Percentiles rank a stretch among this genome's conserved stretches.
Conservation (phyloP, 2,797 vertebrate species). For the Acrossocheilus wenchowensis region DNA sequence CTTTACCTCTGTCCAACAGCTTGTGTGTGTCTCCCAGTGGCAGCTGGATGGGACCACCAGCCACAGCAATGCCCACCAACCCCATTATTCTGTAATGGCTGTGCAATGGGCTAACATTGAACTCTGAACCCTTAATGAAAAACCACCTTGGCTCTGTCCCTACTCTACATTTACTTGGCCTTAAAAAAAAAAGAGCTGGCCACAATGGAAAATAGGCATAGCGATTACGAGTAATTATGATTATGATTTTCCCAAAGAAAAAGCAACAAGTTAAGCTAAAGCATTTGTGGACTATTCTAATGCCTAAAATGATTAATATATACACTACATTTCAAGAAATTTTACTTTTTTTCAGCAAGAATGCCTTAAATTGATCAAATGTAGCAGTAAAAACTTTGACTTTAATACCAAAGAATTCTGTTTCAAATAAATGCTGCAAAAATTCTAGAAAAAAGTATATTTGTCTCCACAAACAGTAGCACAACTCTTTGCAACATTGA, state of each 20-base stretch:
- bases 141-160: slow-evolving; percentile 45
- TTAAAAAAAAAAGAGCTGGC: neutral
- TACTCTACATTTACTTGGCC: slow-evolving; percentile 28
- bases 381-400: neutral
- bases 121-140: slow-evolving; percentile 66
- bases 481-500: too few relatives aligned
- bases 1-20: slow-evolving; percentile 73
- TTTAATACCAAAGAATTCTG: neutral
- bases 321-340: neutral
- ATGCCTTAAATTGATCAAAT: neutral
- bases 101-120: slow-evolving; percentile 79
- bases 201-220: neutral
- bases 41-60: slow-evolving; percentile 77
- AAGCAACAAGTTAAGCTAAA: neutral
- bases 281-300: slow-evolving; percentile 3
- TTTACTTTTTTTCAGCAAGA: neutral
- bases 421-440: neutral
- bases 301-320: neutral
- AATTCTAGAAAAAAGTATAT: neutral
- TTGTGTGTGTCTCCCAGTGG: slow-evolving; percentile 79
- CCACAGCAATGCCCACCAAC: slow-evolving; percentile 67
- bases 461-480: neutral
- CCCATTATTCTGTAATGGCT: slow-evolving; percentile 66
- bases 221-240: neutral
- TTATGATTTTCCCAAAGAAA: neutral